Evolutionary conservation across 2,113 vertebrate genomes (phyloP), one percentile per base, ranked within the genome.

Genomic region (Dunckerocampus dactyliophorus): DNA sequence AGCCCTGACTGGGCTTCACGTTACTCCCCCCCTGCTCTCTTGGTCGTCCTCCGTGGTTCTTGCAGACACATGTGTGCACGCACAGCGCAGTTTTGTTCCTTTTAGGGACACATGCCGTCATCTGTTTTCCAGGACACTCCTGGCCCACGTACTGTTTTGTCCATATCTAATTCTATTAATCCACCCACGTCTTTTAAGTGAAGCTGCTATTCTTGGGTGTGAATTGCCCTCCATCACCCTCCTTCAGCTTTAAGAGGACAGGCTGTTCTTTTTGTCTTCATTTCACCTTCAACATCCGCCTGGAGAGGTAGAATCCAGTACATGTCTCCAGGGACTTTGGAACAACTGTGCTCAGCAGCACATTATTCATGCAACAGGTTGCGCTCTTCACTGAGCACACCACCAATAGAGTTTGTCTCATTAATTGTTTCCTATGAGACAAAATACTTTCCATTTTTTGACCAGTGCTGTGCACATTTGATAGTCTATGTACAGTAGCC

Each of bases 1-100:
- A 96, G 92, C 89, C 91, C 91, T 80, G 85, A 88, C 67, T 85
- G 82, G 89, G 91, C 92, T 91, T 93, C 91, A 86, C 90, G 85
- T 91, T 93, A 91, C 90, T 85, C 85, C 87, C 87, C 81, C 80
- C 77, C 81, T 77, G 73, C 84, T 84, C 87, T 88, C 85, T 71
- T 70, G 61, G 55, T 73, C 74, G 65, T 78, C 62, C 62, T 69
- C 76, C 69, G 74, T 53, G 59, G 67, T 68, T 69, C 77, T 82
- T 76, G 37, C 51, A 8, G 50, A 37, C 47, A 48, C 55, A 19
- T 55, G 55, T 66, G 12, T 34, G 49, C 73, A 69, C 77, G 53
- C 61, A 67, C 65, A 60, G 70, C 45, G 63, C 61, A 60, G 75
- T 79, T 81, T 84, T 82, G 81, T 80, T 85, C 86, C 85, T 85